Percentiles rank a stretch among this genome's conserved stretches.
Conservation (phyloP, 2,797 vertebrate genomes). For the Halcyon chelicuti region DNA sequence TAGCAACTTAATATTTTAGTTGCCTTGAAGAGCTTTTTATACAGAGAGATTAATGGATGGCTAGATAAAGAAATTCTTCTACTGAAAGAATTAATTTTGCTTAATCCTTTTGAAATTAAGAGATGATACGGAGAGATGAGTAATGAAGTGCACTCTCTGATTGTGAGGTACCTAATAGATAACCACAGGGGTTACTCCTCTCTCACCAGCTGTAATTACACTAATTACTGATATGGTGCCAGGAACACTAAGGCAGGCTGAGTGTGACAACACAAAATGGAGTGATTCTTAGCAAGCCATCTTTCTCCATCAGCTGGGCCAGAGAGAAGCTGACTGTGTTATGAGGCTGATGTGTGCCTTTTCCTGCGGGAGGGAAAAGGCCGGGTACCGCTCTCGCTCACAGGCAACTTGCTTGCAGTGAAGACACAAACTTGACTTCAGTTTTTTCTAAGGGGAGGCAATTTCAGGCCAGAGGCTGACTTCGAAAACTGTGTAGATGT, state of each 20-base stretch:
- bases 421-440: background rate
- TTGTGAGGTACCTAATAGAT: conserved; percentile 74
- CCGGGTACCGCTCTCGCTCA: background rate
- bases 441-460: background rate
- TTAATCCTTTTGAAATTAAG: conserved; percentile 76
- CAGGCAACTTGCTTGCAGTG: background rate
- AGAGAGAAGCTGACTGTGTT: background rate
- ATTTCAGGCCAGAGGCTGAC: background rate
- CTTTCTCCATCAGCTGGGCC: background rate
- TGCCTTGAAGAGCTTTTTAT: conserved; percentile 62
- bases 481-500: too few relatives aligned
- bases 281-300: conserved; percentile 26
- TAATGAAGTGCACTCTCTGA: conserved; percentile 70
- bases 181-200: conserved; percentile 73
- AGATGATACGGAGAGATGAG: conserved; percentile 58
- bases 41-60: conserved; percentile 48
- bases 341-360: background rate
- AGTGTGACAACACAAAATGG: conserved; percentile 29
- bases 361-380: background rate
- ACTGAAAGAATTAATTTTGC: conserved; percentile 62
- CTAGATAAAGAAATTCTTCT: conserved; percentile 67
- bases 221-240: conserved; percentile 71
- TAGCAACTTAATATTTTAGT: conserved; percentile 63
- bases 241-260: conserved; percentile 56
- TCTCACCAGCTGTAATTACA: conserved; percentile 75